These are phyloP conservation scores for Agapornis canus DNA, from an alignment of 2,797 vertebrate genomes.

Conservation along the genomic window DNA sequence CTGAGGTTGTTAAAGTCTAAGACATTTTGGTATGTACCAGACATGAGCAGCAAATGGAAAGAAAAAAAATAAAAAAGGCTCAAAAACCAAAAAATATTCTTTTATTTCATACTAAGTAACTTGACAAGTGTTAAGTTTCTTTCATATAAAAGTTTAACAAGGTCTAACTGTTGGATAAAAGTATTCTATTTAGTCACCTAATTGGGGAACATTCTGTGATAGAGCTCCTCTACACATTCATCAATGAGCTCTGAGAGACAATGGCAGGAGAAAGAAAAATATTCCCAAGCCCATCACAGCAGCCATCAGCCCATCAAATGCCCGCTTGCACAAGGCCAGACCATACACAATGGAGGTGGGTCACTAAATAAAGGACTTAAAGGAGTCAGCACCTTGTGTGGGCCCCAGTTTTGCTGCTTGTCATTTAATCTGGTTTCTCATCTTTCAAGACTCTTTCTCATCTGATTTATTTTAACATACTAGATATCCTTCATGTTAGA, in stretches of 20 bases:
- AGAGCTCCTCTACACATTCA: neutral
- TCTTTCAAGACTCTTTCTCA: neutral
- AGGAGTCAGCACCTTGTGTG: neutral
- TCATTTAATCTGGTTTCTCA: neutral
- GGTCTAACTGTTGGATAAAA: neutral
- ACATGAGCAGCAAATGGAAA: neutral
- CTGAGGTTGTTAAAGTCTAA: neutral
- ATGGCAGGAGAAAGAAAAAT: neutral
- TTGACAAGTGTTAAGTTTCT: neutral
- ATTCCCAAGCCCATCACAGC: neutral
- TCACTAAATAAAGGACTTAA: neutral
- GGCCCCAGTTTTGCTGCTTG: neutral
- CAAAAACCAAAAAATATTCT: neutral
- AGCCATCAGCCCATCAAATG: neutral
- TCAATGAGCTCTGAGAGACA: neutral
- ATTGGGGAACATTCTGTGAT: neutral
- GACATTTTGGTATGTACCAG: neutral
- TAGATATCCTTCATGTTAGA: neutral
- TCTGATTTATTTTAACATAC: neutral
- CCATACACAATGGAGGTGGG: neutral
- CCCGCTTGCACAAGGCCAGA: neutral
- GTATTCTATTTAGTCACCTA: neutral
- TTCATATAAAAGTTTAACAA: neutral
- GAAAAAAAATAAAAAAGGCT: neutral
- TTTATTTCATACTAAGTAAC: neutral